Percentiles rank a stretch among this genome's conserved stretches.
These are phyloP conservation scores for Eulithis prunata DNA, from an alignment of 2,888 invertebrate genomes.

Conservation along the genomic window DNA sequence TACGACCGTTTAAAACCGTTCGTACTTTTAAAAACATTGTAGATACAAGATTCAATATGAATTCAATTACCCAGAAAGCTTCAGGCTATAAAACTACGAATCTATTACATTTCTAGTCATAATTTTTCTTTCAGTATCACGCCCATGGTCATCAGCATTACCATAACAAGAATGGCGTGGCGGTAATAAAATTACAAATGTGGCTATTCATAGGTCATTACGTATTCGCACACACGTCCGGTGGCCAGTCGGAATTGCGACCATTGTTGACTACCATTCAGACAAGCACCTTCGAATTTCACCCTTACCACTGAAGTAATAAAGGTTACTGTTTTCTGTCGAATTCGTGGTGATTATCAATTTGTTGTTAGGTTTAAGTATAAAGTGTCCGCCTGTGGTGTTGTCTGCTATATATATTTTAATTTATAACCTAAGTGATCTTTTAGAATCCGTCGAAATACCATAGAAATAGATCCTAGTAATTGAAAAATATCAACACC, in stretches of 20 bases:
- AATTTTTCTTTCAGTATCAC: conserved; percentile 44
- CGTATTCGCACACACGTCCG: conserved; percentile 70
- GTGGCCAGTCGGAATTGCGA: conserved; percentile 56
- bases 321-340: not conserved
- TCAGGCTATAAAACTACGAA: conserved; percentile 12
- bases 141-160: conserved; percentile 60
- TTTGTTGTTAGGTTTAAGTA: not conserved
- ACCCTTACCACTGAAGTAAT: conserved; percentile 5
- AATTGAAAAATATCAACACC: too few relatives aligned
- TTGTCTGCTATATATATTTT: not conserved
- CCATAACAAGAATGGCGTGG: conserved; percentile 64
- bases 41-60: not conserved
- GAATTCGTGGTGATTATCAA: not conserved
- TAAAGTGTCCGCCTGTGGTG: not conserved
- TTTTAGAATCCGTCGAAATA: too few relatives aligned
- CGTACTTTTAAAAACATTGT: not conserved
- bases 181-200: conserved; percentile 73
- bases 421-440: too few relatives aligned
- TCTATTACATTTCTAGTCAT: conserved; percentile 11
- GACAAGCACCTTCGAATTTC: conserved; percentile 14
- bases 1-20: too few relatives aligned
- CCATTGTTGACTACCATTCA: conserved; percentile 49
- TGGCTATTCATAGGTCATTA: conserved; percentile 68
- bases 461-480: too few relatives aligned
- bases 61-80: conserved; percentile 17